Evolutionary conservation across 2,888 invertebrate genomes (phyloP), one percentile per base, ranked within the genome.

Genomic region (Harpalus rufipes): DNA sequence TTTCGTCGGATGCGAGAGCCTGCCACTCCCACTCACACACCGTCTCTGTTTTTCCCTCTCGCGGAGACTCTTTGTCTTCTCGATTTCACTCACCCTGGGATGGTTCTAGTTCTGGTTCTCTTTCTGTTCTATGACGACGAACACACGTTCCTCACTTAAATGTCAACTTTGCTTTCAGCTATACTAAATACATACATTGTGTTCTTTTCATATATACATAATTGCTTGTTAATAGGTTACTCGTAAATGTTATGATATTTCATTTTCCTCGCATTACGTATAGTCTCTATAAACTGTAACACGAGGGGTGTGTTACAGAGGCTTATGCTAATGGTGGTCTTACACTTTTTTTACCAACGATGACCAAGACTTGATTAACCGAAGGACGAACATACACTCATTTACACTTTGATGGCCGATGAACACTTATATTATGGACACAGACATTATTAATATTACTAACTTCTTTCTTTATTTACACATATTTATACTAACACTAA

Each of bases 11-110:
- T 80, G 65, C 63, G 56, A 76, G 18, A 39, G 81, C 58, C 83
- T 51, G 84, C 78, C 76, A 58, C 63, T 78, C 76, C 78, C 84
- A 76, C 83, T 83, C 83, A 65, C 84, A 61, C 56, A 61, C 82
- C 61, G 51, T 56, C 68, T 59, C 56, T 68, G 81, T 81, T 68
- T 63, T 81, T 68, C 63, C 14, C 32, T 32, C 68, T 16, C 59
- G 59, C 16, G 14, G 14, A 16, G 59, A 14, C 21, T 68, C 68
- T 68, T 68, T 68, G 68, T 68, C 68, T 63, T 63, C 63, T 63
- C 63, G 10, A 21, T 59, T 59, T 59, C 59, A 59, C 59, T 59
- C 59, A 16, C 18, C 10, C 59, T 18, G 18, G 32, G 32, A 32
- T 5, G 32, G 32, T 32, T 32, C 5, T 32, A 5, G 32, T 32